Evolutionary conservation across 2,797 vertebrate genomes (phyloP), one percentile per base, ranked within the genome.

Genomic region (Fringilla coelebs): DNA sequence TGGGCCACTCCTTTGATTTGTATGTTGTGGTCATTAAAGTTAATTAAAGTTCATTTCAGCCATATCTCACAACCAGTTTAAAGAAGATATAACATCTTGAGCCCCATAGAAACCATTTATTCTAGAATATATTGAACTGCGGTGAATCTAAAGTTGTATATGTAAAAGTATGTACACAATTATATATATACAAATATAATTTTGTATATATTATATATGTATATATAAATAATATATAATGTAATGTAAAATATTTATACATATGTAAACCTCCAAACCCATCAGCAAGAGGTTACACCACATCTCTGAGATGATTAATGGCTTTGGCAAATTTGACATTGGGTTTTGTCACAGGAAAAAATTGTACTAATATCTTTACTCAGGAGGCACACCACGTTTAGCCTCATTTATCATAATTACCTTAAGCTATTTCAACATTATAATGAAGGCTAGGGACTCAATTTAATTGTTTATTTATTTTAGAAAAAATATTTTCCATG

Each of bases 381-480:
- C 48, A 38, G 49, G 51, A 78, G 55, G 36, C 38, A 63, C 4
- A 20, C 12, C 85, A 70, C 0, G 0, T 89, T 91, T 75, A 91
- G 29, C n/a, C 51, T 96, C 76, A 90, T 95, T 96, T 90, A 90
- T 97, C 86, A 95, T 85, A 85, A 96, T 96, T 93, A 95, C 32
- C 55, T 91, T 24, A 57, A 87, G 79, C 34, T 89, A 88, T 90
- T 95, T 90, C 81, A 95, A 81, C n/a, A 29, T 92, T 83, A 82
- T 77, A 92, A 90, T 57, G 66, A 92, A 71, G 31, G 46, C 55
- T 78, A 63, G 17, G 29, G 40, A 91, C 86, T 66, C 1, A 13
- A 81, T 73, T 86, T 41, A 62, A 38, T 61, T 89, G 89, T 80
- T 95, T 94, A 13, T 77, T 93, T 88, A 80, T 94, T 92, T 96